phyloP scores from a whole-genome alignment of 2,888 invertebrate genomes.

The Cheilosia grossa region DNA sequence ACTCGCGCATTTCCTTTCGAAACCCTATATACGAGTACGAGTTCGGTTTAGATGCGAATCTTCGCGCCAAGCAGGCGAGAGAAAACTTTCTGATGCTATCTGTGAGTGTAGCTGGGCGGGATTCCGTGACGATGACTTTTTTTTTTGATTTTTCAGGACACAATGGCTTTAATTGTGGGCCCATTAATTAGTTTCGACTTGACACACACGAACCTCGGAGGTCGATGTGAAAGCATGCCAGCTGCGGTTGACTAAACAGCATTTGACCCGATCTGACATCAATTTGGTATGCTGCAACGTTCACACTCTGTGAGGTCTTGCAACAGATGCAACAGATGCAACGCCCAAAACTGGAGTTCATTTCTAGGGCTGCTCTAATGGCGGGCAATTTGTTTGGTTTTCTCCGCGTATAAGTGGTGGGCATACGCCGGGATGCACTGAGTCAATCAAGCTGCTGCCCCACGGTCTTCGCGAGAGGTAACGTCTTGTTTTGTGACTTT shows the following conservation, averaged over 20 bases:
- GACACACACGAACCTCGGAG: constrained; percentile 29
- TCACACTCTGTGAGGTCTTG: constrained; percentile 70
- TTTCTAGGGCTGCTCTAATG: constrained; percentile 68
- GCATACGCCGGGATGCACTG: constrained; percentile 15
- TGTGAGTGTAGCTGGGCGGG: constrained; percentile 30
- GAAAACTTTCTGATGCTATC: constrained; percentile 41
- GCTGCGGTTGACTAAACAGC: constrained; percentile 34
- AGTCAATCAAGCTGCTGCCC: constrained; percentile 55
- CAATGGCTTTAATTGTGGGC: constrained; percentile 34
- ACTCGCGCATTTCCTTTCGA: constrained; percentile 49
- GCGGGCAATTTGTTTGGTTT: constrained; percentile 66
- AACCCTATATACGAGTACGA: not conserved
- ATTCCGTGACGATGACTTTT: constrained; percentile 34
- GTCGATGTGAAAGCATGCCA: constrained; percentile 61
- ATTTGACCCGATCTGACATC: constrained; percentile 49
- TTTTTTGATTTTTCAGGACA: constrained; percentile 19
- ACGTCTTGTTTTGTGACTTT: constrained; percentile 71
- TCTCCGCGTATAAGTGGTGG: constrained; percentile 19
- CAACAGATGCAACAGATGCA: constrained; percentile 65
- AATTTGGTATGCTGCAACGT: constrained; percentile 37
- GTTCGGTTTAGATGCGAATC: constrained; percentile 18
- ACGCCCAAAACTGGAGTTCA: constrained; percentile 29
- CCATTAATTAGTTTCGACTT: constrained; percentile 56
- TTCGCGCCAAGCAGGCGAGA: constrained; percentile 21
- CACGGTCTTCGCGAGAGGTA: constrained; percentile 55